A percentile compares a stretch with the other conserved stretches of the same genome.
Conservation (phyloP, 1,140 invertebrate genomes). For the Nebria ingens region DNA sequence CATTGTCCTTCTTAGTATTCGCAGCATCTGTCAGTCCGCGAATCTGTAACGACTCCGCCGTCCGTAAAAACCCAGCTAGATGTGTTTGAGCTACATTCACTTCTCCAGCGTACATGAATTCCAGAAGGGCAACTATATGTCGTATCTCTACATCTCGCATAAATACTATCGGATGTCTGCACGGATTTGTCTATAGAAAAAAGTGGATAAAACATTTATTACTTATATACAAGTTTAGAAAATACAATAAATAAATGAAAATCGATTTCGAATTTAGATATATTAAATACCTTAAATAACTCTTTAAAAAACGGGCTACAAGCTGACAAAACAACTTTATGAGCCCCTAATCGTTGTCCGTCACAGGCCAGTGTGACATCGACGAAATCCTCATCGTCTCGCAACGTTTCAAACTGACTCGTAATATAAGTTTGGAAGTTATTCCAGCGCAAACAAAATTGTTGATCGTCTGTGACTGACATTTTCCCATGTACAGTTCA, state of each 20-base stretch:
- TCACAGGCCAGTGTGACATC: conserved; percentile 76
- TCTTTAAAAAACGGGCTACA: conserved; percentile 75
- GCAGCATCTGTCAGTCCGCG: conserved; percentile 54
- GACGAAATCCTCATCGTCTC: conserved; percentile 70
- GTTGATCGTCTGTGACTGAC: conserved; percentile 57
- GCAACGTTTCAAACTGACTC: conserved; percentile 65
- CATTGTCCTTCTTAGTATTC: conserved; percentile 22
- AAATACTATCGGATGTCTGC: conserved; percentile 76
- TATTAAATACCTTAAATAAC: conserved; percentile 60
- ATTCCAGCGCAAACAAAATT: conserved; percentile 88
- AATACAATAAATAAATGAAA: no score
- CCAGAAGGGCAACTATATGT: conserved; percentile 54
- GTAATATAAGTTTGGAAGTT: conserved; percentile 84
- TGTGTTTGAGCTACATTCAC: conserved; percentile 66
- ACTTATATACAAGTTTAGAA: conserved; percentile 41
- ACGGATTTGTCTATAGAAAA: conserved; percentile 66
- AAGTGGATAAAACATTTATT: conserved; percentile 20
- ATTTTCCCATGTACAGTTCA: no score
- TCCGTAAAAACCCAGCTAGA: conserved; percentile 55
- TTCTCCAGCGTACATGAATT: conserved; percentile 66
- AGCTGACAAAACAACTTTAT: conserved; percentile 69
- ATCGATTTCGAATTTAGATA: no score
- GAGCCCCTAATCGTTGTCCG: conserved; percentile 62
- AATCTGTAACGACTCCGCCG: conserved; percentile 60
- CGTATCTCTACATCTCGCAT: conserved; percentile 63